Base-by-base conservation (phyloP, 2,113 vertebrate species). In the Corythaeola cristata region DNA sequence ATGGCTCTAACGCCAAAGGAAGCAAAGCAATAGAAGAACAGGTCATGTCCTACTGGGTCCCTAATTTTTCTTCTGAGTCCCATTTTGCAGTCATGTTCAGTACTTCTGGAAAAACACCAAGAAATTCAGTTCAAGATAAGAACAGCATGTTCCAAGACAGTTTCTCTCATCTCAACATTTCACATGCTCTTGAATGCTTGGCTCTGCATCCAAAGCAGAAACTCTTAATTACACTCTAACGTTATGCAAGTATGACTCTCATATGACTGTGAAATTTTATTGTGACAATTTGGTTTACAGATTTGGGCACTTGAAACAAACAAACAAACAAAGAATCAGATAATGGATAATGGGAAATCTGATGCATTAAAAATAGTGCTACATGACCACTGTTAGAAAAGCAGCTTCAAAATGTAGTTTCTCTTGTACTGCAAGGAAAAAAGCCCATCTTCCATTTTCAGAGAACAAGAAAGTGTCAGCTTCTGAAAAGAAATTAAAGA, bases 81-180 rank as follows among this genome's bases (percentile, higher is more conserved):
- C 44, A 24, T 72, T 92, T 66, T 4, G 3, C 59, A 83, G 52
- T 85, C 77, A 23, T 11, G n/a, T 50, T 93, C 85, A 71, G 24
- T 67, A 52, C 12, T 77, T 80, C 59, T 94, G 86, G 84, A 95
- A 86, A 76, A 35, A 30, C 23, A 53, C 41, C 63, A 71, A 71
- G 73, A 95, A 89, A 95, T 85, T 50, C 63, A 37, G 37, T 81
- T 93, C 45, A 71, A 69, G n/a, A n/a, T 74, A 74, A 85, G 87
- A 95, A 94, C 84, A 89, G 50, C 32, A 27, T 89, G 87, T 85
- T 95, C 85, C 81, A 91, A 87, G 32, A 81, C 50, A 81, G 60
- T 53, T 94, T 81, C 50, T 89, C 45, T 93, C 80, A 81, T 62
- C 79, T 80, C 77, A 74, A 1, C 47, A 50, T 93, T 92, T 87